A percentile compares a stretch with the other conserved stretches of the same genome.
phyloP scores from a whole-genome alignment of 2,888 invertebrate genomes.

The Tachystola acroxantha region DNA sequence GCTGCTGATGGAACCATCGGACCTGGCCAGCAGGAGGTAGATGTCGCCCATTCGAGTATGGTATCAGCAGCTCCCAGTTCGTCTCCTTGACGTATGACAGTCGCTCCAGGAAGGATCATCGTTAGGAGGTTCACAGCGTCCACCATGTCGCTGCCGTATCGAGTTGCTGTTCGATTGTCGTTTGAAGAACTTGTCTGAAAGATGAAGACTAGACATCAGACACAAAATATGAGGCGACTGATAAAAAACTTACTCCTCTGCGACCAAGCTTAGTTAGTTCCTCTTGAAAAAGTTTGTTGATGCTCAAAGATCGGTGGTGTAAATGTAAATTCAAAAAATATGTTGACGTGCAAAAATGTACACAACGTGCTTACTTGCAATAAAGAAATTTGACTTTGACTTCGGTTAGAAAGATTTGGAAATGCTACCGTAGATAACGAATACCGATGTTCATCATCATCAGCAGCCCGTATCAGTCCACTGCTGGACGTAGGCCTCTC shows the following conservation, averaged over 20 bases:
- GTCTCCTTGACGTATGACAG: constrained; percentile 89
- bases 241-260: background rate
- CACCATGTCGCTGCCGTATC: constrained; percentile 80
- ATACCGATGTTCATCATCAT: no score
- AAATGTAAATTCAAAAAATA: no score
- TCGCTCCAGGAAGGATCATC: constrained; percentile 85
- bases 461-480: no score
- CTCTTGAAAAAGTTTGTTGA: no score
- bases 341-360: no score
- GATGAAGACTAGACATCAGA: constrained; percentile 1
- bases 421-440: no score
- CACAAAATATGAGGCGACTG: background rate
- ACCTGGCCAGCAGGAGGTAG: constrained; percentile 71
- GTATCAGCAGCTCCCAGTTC: constrained; percentile 81
- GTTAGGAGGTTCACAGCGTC: constrained; percentile 84
- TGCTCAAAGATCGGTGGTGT: no score
- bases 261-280: no score
- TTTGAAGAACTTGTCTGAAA: constrained; percentile 50
- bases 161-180: constrained; percentile 70
- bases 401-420: no score
- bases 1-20: constrained; percentile 32
- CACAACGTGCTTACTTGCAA: no score
- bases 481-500: no score
- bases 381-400: no score
- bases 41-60: constrained; percentile 70